Percentiles rank a stretch among this genome's conserved stretches.
These are phyloP conservation scores for Ochotona curzoniae DNA, from an alignment of 2,113 vertebrate genomes.

Conservation along the genomic window DNA sequence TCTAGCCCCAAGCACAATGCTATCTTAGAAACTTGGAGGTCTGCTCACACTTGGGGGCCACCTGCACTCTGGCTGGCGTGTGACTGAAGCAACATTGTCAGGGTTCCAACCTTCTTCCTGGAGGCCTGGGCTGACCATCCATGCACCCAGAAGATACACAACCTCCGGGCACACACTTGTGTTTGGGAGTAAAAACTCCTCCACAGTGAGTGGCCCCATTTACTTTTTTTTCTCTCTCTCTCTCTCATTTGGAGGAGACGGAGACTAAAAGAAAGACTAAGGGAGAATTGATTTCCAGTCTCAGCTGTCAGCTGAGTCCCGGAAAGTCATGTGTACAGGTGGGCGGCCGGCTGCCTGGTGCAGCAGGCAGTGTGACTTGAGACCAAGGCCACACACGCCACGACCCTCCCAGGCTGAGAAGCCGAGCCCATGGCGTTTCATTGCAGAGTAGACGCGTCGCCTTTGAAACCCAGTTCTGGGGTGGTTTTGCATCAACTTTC, in stretches of 20 bases:
- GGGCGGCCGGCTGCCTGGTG: not conserved
- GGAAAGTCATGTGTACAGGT: not conserved
- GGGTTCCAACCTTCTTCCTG: not conserved
- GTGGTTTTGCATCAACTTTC: slow-evolving; percentile 70
- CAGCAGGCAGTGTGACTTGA: not conserved
- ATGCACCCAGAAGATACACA: not conserved
- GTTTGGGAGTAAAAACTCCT: slow-evolving; percentile 43
- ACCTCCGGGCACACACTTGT: slow-evolving; percentile 12
- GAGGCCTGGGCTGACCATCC: not conserved
- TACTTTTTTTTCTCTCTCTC: slow-evolving; percentile 40
- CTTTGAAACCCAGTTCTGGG: slow-evolving; percentile 60
- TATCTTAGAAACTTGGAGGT: not conserved
- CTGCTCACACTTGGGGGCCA: not conserved
- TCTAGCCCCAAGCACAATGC: slow-evolving; percentile 57
- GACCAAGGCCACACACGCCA: not conserved
- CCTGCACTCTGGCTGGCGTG: not conserved
- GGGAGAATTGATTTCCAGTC: slow-evolving; percentile 10
- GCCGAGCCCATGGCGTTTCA: not conserved
- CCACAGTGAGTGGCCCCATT: not conserved
- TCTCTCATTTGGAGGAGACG: slow-evolving; percentile 60
- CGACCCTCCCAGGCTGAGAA: not conserved
- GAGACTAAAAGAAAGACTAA: not conserved
- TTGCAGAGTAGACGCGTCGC: not conserved
- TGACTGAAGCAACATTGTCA: not conserved
- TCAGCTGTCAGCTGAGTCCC: slow-evolving; percentile 29